phyloP scores from a whole-genome alignment of 2,888 invertebrate genomes.

The Cyclophora albipunctata region DNA sequence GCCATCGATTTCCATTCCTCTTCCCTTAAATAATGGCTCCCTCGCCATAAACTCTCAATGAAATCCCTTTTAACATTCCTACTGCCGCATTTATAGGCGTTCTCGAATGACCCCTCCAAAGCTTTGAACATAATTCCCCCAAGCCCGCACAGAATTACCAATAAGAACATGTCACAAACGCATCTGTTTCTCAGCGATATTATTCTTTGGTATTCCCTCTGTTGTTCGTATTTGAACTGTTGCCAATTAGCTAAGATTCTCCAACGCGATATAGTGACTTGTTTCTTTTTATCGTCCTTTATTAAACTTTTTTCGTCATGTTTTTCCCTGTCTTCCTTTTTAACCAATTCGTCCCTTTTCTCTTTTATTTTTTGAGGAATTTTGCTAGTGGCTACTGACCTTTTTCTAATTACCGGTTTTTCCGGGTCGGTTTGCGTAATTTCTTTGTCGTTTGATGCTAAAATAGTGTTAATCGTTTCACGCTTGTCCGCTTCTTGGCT shows the following conservation, averaged over 20 bases:
- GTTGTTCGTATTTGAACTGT: slow-evolving; percentile 75
- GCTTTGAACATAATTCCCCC: slow-evolving; percentile 88
- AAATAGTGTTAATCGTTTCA: slow-evolving; percentile 38
- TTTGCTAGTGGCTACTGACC: slow-evolving; percentile 36
- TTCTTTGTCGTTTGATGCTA: slow-evolving; percentile 31
- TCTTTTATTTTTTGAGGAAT: slow-evolving; percentile 23
- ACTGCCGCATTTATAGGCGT: slow-evolving; percentile 90
- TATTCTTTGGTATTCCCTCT: slow-evolving; percentile 72
- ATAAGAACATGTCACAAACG: slow-evolving; percentile 78
- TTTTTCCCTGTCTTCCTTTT: slow-evolving; percentile 18
- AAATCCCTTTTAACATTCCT: slow-evolving; percentile 91
- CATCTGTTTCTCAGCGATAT: slow-evolving; percentile 78
- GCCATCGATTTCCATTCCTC: slow-evolving; percentile 94
- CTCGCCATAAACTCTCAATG: slow-evolving; percentile 87
- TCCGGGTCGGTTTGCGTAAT: slow-evolving; percentile 23
- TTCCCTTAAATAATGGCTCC: slow-evolving; percentile 87
- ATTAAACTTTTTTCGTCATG: neutral
- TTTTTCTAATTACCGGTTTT: slow-evolving; percentile 47
- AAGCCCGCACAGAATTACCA: slow-evolving; percentile 83
- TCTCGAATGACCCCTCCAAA: slow-evolving; percentile 89
- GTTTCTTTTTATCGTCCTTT: slow-evolving; percentile 34
- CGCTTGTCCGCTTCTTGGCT: slow-evolving; percentile 54
- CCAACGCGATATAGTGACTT: slow-evolving; percentile 47
- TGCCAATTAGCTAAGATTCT: slow-evolving; percentile 71
- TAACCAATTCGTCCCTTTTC: slow-evolving; percentile 32